Evolutionary conservation across 2,888 invertebrate species (phyloP).

Genomic region (Margaritifera margaritifera): DNA sequence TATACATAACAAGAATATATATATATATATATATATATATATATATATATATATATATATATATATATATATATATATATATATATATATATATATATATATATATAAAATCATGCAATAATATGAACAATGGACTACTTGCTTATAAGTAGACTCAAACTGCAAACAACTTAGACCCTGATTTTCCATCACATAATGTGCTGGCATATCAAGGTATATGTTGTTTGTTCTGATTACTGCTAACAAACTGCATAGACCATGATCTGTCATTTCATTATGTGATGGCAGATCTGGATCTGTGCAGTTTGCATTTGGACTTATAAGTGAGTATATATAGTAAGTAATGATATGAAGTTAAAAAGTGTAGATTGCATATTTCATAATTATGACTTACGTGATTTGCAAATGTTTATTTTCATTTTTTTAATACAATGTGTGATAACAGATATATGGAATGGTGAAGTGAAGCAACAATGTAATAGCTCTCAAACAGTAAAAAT

Average conservation of each 20-base stretch:
- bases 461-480: neutral
- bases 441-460: neutral
- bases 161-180: too few species aligned
- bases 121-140: too few species aligned
- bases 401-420: neutral
- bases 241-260: too few species aligned
- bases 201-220: too few species aligned
- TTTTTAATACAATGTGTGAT: neutral
- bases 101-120: too few species aligned
- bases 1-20: neutral
- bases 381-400: neutral
- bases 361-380: neutral
- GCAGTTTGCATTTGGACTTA: too few species aligned
- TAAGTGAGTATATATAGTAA: neutral
- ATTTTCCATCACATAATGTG: too few species aligned
- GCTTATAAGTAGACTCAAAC: too few species aligned
- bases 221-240: too few species aligned
- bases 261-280: too few species aligned
- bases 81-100: neutral
- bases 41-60: constrained; percentile 7
- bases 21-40: constrained; percentile 1
- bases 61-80: constrained; percentile 2
- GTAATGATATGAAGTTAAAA: neutral
- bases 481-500: neutral
- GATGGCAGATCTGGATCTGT: too few species aligned